Base-by-base conservation (phyloP, 2,888 invertebrate genomes). In the Phalangium opilio region DNA sequence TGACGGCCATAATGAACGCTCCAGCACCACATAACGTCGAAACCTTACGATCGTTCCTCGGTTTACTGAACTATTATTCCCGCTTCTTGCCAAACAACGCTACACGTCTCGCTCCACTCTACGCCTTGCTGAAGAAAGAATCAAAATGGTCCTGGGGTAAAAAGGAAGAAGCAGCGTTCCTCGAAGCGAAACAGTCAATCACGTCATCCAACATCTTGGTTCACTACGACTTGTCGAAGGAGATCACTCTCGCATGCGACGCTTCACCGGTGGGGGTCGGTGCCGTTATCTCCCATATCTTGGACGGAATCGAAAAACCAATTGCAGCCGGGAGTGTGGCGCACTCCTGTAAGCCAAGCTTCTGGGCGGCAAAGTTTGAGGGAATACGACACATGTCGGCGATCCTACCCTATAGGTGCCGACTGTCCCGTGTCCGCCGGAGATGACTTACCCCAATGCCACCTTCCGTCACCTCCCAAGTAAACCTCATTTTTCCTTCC, bases 221-320 rank as follows among this genome's bases (percentile, higher is more conserved):
- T 12, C 61, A 65, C 48, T 65, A 58, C 51, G 59, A 64, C 42
- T 59, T 59, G 1, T 44, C 20, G 12, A 44, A 55, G 14, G 58
- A 18, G 36, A 66, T 5, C 49, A 55, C 14, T 43, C n/a, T 69
- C 3, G 59, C 64, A 2, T 61, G 62, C 35, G 67, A 70, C 57
- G 66, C 67, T 1, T 63, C 61, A 11, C 59, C 60, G 8, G 55
- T 56, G 45, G 57, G 58, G n/a, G 14, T 58, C 17, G 52, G 57
- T 14, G 56, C 52, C 18, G 56, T 59, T 14, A 49, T 57, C 33
- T 55, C 55, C 55, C 54, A 65, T 57, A 50, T 58, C 64, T 43
- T 59, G 59, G 32, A 61, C 54, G 10, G 65, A 65, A 42, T 63
- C 69, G 58, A 61, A 58, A 64, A 63, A 60, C 55, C 58, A n/a